These are phyloP conservation scores for Empidonax traillii DNA, from an alignment of 2,113 vertebrate genomes.

Conservation along the genomic window DNA sequence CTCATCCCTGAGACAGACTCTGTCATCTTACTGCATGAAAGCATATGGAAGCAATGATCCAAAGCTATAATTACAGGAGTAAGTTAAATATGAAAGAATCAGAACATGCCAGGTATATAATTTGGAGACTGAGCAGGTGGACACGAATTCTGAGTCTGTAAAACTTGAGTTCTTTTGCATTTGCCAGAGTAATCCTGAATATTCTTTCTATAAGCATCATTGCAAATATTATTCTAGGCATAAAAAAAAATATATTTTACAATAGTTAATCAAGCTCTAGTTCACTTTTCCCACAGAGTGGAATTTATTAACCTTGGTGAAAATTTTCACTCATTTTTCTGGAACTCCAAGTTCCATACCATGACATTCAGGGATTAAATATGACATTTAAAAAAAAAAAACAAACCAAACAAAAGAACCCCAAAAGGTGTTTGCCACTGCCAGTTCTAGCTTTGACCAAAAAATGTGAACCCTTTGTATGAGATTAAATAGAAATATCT, in stretches of 20 bases:
- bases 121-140: background rate
- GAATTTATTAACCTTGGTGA: background rate
- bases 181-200: background rate
- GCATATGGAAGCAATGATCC: background rate
- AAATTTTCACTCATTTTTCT: background rate
- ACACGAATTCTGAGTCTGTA: background rate
- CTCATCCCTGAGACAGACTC: background rate
- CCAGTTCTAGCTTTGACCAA: background rate
- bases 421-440: background rate
- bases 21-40: background rate
- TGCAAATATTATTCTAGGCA: background rate
- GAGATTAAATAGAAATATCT: background rate
- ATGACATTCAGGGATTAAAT: background rate
- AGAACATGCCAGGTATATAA: background rate
- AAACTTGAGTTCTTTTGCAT: background rate
- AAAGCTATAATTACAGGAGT: background rate
- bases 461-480: background rate
- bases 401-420: background rate
- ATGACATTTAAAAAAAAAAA: background rate
- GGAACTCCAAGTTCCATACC: background rate
- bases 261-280: background rate
- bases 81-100: background rate
- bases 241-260: background rate
- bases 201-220: background rate
- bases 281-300: background rate